These are phyloP conservation scores for Tokudaia tokunoshimensis DNA, from an alignment of 2,797 vertebrate genomes.

Conservation along the genomic window DNA sequence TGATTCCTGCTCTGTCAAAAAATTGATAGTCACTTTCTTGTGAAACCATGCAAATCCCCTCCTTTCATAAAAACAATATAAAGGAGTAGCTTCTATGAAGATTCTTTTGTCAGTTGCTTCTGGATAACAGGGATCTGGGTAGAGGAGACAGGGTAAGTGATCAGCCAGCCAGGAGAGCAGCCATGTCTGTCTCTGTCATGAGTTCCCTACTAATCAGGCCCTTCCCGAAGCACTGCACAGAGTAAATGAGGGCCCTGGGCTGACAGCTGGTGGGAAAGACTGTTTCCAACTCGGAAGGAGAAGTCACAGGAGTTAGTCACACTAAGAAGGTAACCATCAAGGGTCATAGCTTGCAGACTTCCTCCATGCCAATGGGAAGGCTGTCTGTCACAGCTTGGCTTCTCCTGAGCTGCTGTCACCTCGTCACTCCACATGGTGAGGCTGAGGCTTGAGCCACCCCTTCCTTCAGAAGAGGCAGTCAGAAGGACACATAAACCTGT, in stretches of 20 bases:
- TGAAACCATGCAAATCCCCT: conserved; percentile 74
- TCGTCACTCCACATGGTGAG: conserved; percentile 7
- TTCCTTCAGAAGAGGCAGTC: conserved; percentile 58
- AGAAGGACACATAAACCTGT: not conserved
- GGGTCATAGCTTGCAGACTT: not conserved
- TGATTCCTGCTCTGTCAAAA: conserved; percentile 67
- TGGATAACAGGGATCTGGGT: conserved; percentile 60
- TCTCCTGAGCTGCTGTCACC: not conserved
- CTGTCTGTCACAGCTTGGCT: not conserved
- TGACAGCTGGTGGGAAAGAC: conserved; percentile 16
- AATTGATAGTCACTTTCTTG: conserved; percentile 77
- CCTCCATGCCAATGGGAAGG: not conserved
- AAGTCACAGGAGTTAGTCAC: conserved; percentile 59
- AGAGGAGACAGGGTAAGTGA: conserved; percentile 46
- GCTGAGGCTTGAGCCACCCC: not conserved
- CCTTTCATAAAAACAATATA: conserved; percentile 72
- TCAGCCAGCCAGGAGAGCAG: conserved; percentile 57
- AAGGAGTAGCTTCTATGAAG: conserved; percentile 80
- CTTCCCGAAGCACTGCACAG: not conserved
- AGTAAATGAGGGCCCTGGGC: not conserved
- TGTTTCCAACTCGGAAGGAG: not conserved
- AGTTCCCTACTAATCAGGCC: conserved; percentile 15
- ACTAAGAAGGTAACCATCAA: conserved; percentile 57
- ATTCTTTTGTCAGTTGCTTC: conserved; percentile 70
- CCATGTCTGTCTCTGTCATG: conserved; percentile 49